Conservation (phyloP, 2,888 invertebrate genomes). For the Lordiphosa fenestrarum region DNA sequence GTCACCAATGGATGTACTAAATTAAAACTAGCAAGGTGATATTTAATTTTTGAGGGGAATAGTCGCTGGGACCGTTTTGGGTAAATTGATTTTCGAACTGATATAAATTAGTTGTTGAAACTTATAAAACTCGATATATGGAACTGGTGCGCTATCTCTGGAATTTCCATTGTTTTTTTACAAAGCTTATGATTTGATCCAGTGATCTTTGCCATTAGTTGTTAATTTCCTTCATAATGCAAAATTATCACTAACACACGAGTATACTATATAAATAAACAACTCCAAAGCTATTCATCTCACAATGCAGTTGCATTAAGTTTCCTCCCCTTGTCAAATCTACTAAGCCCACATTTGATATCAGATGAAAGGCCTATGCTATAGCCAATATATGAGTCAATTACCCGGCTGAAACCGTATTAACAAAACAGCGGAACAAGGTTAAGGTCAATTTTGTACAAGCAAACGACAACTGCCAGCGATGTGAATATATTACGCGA, state of each 20-base stretch:
- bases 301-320: slow-evolving; percentile 20
- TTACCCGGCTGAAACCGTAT: slow-evolving; percentile 13
- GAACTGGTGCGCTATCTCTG: too few relatives aligned
- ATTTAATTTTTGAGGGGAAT: too few relatives aligned
- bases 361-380: slow-evolving; percentile 21
- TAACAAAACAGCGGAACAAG: slow-evolving; percentile 50
- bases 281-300: neutral
- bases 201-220: too few relatives aligned
- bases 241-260: neutral
- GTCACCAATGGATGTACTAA: too few relatives aligned
- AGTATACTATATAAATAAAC: neutral
- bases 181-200: too few relatives aligned
- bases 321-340: slow-evolving; percentile 21
- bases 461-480: slow-evolving; percentile 37
- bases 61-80: too few relatives aligned
- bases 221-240: neutral
- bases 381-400: slow-evolving; percentile 8
- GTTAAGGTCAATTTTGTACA: slow-evolving; percentile 65
- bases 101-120: too few relatives aligned
- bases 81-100: too few relatives aligned
- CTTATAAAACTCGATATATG: too few relatives aligned
- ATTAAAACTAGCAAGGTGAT: too few relatives aligned
- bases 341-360: slow-evolving; percentile 15
- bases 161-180: too few relatives aligned
- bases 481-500: slow-evolving; percentile 52